Conservation (phyloP, 2,797 vertebrate genomes). For the Pseudopleuronectes americanus region DNA sequence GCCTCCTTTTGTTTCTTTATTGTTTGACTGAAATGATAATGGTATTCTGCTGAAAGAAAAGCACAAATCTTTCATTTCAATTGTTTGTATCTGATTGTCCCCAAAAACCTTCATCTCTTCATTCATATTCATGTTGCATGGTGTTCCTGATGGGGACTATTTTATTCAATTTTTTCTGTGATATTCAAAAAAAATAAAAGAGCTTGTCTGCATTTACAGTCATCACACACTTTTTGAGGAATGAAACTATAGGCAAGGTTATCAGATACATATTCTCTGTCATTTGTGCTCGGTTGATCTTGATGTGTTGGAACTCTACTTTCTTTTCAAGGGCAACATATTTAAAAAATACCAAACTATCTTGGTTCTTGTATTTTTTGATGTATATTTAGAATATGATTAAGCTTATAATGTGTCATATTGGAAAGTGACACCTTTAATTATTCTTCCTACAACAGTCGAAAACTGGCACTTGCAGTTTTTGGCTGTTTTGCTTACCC, state of each 20-base stretch:
- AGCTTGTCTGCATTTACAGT: constrained; percentile 3
- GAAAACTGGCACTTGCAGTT: not conserved
- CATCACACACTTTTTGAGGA: not conserved
- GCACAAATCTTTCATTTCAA: not conserved
- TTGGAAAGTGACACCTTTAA: not conserved
- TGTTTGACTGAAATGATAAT: not conserved
- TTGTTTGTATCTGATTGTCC: constrained; percentile 4
- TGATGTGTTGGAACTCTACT: not conserved
- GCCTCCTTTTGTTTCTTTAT: not conserved
- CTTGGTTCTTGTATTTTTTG: not conserved
- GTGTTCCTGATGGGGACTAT: not conserved
- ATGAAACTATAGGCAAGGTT: constrained; percentile 3
- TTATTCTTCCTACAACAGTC: constrained; percentile 5
- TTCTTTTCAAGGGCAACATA: constrained; percentile 14
- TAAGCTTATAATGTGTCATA: not conserved
- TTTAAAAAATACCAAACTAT: not conserved
- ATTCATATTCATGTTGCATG: constrained; percentile 1
- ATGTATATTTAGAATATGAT: not conserved
- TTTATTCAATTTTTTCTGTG: constrained; percentile 1
- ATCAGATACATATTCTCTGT: not conserved
- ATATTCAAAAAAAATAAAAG: constrained; percentile 17
- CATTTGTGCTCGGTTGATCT: not conserved
- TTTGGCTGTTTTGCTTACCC: not conserved
- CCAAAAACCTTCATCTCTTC: constrained; percentile 5
- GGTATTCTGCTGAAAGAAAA: constrained; percentile 1